Conservation (phyloP, 2,797 vertebrate genomes). For the Parotocinclus haroldoi region DNA sequence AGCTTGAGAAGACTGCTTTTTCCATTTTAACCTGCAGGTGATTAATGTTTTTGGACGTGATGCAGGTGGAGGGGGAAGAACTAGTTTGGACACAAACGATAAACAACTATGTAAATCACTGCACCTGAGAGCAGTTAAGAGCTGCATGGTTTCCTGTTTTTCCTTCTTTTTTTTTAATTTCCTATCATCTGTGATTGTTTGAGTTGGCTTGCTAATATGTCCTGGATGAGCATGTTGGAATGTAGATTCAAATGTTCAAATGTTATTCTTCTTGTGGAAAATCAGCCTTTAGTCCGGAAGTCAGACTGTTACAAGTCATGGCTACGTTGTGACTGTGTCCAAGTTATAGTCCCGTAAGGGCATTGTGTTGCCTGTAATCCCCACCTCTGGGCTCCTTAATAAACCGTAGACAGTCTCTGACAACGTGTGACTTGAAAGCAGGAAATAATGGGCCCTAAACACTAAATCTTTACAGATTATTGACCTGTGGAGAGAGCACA, state of each 20-base stretch:
- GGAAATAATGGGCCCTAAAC: slow-evolving; percentile 78
- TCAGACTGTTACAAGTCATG: slow-evolving; percentile 27
- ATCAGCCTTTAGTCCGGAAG: slow-evolving; percentile 21
- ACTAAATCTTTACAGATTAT: slow-evolving; percentile 76
- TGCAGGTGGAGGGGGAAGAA: slow-evolving; percentile 43
- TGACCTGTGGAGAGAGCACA: slow-evolving; percentile 57
- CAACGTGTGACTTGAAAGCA: slow-evolving; percentile 76
- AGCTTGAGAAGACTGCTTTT: slow-evolving; percentile 44
- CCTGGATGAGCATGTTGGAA: too few relatives aligned
- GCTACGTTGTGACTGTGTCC: slow-evolving; percentile 42
- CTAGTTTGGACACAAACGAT: slow-evolving; percentile 59
- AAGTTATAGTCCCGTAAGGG: slow-evolving; percentile 54
- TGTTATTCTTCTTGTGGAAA: slow-evolving; percentile 1
- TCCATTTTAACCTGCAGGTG: slow-evolving; percentile 57
- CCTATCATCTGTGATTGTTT: not conserved
- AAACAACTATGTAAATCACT: slow-evolving; percentile 67
- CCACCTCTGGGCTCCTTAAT: slow-evolving; percentile 62
- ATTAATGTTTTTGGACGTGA: slow-evolving; percentile 60
- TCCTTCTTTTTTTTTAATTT: slow-evolving; percentile 43
- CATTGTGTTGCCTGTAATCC: slow-evolving; percentile 46
- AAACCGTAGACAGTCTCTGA: slow-evolving; percentile 69
- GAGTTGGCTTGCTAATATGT: slow-evolving; percentile 5
- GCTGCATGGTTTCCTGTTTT: slow-evolving; percentile 56
- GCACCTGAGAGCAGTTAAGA: slow-evolving; percentile 72
- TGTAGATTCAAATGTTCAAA: too few relatives aligned